Evolutionary conservation across 30 jellyfish, hydroid and myxozoan genomes (phyloP).

Genomic region (Pelagia noctiluca): DNA sequence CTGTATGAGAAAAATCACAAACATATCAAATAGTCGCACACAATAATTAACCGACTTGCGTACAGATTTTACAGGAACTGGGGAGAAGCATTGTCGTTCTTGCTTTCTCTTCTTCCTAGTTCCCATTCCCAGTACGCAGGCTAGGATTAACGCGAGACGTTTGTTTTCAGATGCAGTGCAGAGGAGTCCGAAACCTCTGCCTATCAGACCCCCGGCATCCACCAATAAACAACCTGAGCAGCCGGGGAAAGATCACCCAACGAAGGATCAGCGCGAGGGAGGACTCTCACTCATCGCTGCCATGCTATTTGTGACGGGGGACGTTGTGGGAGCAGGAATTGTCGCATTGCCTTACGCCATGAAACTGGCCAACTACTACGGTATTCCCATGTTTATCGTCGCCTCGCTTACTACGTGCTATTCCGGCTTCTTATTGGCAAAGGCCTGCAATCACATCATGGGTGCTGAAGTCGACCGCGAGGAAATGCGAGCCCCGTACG

Average conservation of each 20-base stretch:
- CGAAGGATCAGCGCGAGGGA: conserved; percentile 24
- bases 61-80: no score
- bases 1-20: no score
- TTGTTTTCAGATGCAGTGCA: conserved; percentile 50
- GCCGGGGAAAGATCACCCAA: conserved; percentile 36
- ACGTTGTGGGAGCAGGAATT: conserved; percentile 98
- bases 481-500: conserved; percentile 95
- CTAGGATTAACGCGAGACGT: neutral
- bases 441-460: conserved; percentile 82
- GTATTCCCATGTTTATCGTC: conserved; percentile 80
- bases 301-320: conserved; percentile 91
- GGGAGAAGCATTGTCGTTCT: no score
- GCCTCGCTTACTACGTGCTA: conserved; percentile 83
- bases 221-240: no score
- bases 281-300: conserved; percentile 90
- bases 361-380: conserved; percentile 93
- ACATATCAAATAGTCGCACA: no score
- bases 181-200: conserved; percentile 52
- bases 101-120: no score
- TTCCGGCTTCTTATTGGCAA: conserved; percentile 90
- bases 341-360: conserved; percentile 96
- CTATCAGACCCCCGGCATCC: neutral
- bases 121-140: no score
- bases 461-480: conserved; percentile 79
- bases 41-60: no score